These are phyloP conservation scores for Brienomyrus longianalis DNA, from an alignment of 2,113 vertebrate genomes.

Conservation along the genomic window DNA sequence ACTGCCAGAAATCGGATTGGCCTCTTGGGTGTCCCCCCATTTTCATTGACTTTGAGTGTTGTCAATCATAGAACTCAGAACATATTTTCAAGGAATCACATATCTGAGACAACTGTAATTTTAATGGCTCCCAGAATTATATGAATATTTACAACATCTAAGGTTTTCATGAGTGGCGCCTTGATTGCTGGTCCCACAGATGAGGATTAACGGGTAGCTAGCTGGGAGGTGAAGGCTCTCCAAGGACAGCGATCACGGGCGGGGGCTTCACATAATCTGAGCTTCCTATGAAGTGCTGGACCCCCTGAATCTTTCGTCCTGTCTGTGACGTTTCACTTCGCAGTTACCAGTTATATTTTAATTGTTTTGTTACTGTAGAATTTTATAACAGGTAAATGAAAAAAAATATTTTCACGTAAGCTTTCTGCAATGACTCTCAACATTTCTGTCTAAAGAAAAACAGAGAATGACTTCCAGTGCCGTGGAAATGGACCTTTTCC, in stretches of 20 bases:
- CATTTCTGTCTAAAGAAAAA: background rate
- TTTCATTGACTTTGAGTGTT: background rate
- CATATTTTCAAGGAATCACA: background rate
- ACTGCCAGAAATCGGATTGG: background rate
- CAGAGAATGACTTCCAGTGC: background rate
- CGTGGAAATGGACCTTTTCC: background rate
- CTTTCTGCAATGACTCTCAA: background rate
- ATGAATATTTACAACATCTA: background rate
- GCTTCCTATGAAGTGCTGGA: background rate
- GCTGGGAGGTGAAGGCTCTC: background rate
- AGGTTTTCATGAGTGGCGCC: background rate
- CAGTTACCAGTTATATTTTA: background rate
- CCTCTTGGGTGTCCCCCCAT: background rate
- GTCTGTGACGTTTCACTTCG: background rate
- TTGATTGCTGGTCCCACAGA: background rate
- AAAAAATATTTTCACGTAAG: background rate
- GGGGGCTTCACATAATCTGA: background rate
- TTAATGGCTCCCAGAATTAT: background rate
- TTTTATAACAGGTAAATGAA: background rate
- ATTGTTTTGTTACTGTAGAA: background rate
- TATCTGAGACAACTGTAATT: background rate
- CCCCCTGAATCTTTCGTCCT: background rate
- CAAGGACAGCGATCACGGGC: background rate
- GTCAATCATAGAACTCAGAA: background rate
- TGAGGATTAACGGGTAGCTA: background rate